Evolutionary conservation across 2,888 invertebrate species (phyloP).

Genomic region (Corythucha ciliata): DNA sequence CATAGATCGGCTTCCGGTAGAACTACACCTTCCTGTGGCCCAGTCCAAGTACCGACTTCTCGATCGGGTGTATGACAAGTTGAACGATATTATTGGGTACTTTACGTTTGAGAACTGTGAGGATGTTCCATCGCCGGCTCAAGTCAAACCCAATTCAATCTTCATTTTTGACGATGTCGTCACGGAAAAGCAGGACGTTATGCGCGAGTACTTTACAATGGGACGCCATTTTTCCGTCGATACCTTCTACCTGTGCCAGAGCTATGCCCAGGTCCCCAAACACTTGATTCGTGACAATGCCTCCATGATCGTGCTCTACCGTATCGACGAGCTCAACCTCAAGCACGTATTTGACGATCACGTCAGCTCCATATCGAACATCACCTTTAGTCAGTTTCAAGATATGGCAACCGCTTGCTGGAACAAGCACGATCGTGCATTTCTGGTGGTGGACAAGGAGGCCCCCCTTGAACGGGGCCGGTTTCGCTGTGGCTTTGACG

Average conservation of each 20-base stretch:
- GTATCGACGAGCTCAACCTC: conserved; percentile 40
- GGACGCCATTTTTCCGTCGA: conserved; percentile 39
- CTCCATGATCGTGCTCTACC: conserved; percentile 40
- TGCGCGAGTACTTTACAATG: conserved; percentile 38
- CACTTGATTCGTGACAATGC: conserved; percentile 40
- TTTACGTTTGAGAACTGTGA: too few relatives aligned
- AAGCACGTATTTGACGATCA: conserved; percentile 34
- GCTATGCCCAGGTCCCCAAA: conserved; percentile 40
- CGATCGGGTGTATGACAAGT: too few relatives aligned
- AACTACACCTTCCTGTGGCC: too few relatives aligned
- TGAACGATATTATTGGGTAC: too few relatives aligned
- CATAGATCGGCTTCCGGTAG: too few relatives aligned
- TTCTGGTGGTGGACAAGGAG: conserved; percentile 33
- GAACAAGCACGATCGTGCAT: conserved; percentile 29
- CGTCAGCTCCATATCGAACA: conserved; percentile 20
- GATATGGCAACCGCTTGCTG: conserved; percentile 38
- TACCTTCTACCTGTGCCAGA: conserved; percentile 39
- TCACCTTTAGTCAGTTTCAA: conserved; percentile 33
- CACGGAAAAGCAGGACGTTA: conserved; percentile 37
- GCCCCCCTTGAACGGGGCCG: conserved; percentile 35
- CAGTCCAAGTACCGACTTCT: too few relatives aligned
- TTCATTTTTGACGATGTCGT: conserved; percentile 41
- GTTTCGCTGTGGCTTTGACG: conserved; percentile 38
- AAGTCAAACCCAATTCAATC: conserved; percentile 37
- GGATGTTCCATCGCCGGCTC: too few relatives aligned